Percentiles rank a stretch among this genome's conserved stretches.
Conservation (phyloP, 1,140 invertebrate species). For the Drosophila sturtevanti region DNA sequence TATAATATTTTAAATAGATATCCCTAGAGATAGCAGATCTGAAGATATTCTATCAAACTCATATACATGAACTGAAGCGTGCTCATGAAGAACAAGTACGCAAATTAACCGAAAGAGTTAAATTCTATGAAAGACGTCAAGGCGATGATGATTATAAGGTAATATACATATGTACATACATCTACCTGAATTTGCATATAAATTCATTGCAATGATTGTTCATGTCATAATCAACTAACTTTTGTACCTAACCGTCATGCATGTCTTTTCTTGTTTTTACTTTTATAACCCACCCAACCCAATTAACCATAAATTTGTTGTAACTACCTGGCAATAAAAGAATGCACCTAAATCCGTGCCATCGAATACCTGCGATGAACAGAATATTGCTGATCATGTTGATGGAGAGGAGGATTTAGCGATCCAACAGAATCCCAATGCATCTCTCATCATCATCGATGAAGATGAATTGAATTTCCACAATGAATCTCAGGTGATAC, state of each 20-base stretch:
- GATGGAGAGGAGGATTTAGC: slow-evolving; percentile 2
- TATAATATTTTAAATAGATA: slow-evolving; percentile 20
- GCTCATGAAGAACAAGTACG: slow-evolving; percentile 61
- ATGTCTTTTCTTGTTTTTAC: slow-evolving; percentile 66
- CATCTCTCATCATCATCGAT: slow-evolving; percentile 77
- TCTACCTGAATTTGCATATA: background rate
- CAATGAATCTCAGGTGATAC: slow-evolving; percentile 82
- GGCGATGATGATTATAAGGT: slow-evolving; percentile 79
- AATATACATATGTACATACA: background rate
- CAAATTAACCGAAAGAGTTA: slow-evolving; percentile 63
- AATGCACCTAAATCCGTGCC: slow-evolving; percentile 32
- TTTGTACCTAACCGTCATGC: slow-evolving; percentile 48
- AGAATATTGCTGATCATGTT: background rate
- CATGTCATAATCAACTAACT: slow-evolving; percentile 45
- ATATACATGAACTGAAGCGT: slow-evolving; percentile 69
- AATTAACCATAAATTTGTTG: slow-evolving; percentile 40
- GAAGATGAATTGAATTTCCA: slow-evolving; percentile 76
- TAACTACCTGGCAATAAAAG: slow-evolving; percentile 56
- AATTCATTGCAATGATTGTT: background rate
- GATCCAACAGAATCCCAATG: slow-evolving; percentile 37
- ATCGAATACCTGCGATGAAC: slow-evolving; percentile 47
- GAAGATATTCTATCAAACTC: slow-evolving; percentile 71
- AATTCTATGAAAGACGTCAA: slow-evolving; percentile 69
- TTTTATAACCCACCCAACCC: slow-evolving; percentile 69
- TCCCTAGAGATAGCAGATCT: slow-evolving; percentile 62